Conservation (phyloP, 2,888 invertebrate species). For the Hypselothyrea guttata region DNA sequence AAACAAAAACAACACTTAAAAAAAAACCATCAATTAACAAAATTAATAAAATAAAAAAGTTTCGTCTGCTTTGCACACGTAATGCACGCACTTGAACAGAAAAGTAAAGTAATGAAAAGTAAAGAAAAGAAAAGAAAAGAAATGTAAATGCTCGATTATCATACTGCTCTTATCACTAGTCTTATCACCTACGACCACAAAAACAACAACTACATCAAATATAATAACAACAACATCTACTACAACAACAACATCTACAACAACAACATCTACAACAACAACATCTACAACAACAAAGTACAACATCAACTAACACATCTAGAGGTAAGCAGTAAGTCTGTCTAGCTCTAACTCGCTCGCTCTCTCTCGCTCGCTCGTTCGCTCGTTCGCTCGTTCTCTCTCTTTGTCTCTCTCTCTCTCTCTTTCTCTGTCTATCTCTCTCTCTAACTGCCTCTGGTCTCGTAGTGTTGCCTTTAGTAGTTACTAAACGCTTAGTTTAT, state of each 20-base stretch:
- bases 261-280: conserved; percentile 11
- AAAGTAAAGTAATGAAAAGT: too few relatives aligned
- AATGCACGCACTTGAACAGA: conserved; percentile 50
- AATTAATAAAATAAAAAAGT: conserved; percentile 7
- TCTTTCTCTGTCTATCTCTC: conserved; percentile 20
- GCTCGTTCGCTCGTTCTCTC: conserved; percentile 21
- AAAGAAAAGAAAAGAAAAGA: conserved; percentile 36
- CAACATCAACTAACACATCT: conserved; percentile 52
- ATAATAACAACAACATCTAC: conserved; percentile 26
- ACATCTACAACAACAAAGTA: conserved; percentile 32
- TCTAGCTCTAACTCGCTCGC: conserved; percentile 32
- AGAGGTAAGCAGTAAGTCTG: conserved; percentile 57
- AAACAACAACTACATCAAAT: conserved; percentile 21
- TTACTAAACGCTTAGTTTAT: neutral
- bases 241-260: neutral
- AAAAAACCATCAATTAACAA: neutral
- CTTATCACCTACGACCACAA: conserved; percentile 33
- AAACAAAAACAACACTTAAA: conserved; percentile 3
- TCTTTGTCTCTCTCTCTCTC: conserved; percentile 9
- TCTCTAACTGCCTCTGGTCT: conserved; percentile 28
- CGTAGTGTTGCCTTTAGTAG: conserved; percentile 30
- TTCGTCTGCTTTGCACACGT: conserved; percentile 56
- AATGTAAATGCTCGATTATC: conserved; percentile 41
- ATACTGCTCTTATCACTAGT: conserved; percentile 36
- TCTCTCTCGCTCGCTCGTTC: conserved; percentile 14